Conservation (phyloP, 2,888 invertebrate genomes). For the Ditula angustiorana region DNA sequence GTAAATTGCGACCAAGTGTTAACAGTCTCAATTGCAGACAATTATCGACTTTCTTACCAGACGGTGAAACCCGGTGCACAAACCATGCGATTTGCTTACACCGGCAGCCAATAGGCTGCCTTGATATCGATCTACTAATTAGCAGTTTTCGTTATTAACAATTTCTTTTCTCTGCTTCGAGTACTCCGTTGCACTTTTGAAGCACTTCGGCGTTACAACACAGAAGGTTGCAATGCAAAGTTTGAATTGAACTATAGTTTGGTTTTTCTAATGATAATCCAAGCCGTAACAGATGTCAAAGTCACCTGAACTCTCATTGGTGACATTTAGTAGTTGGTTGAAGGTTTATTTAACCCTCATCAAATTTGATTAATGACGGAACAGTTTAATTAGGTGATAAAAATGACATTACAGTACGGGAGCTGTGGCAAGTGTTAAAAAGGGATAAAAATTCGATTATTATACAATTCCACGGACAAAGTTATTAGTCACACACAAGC, state of each 20-base stretch:
- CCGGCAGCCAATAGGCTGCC: conserved; percentile 47
- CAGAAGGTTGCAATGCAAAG: no score
- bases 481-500: background rate
- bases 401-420: background rate
- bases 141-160: conserved; percentile 11
- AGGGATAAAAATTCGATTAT: no score
- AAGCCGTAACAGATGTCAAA: no score
- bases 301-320: no score
- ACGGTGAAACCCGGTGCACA: conserved; percentile 64
- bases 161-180: background rate
- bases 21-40: conserved; percentile 47
- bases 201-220: background rate
- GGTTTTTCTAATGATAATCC: no score
- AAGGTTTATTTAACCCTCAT: no score
- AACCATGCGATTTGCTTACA: conserved; percentile 56
- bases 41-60: conserved; percentile 62
- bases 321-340: no score
- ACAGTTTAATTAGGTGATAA: no score
- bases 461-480: no score
- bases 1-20: conserved; percentile 20
- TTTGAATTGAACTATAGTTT: no score
- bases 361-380: no score
- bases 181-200: background rate
- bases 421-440: no score
- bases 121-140: conserved; percentile 40